phyloP scores from a whole-genome alignment of 1,140 invertebrate species.

The Musca vetustissima region DNA sequence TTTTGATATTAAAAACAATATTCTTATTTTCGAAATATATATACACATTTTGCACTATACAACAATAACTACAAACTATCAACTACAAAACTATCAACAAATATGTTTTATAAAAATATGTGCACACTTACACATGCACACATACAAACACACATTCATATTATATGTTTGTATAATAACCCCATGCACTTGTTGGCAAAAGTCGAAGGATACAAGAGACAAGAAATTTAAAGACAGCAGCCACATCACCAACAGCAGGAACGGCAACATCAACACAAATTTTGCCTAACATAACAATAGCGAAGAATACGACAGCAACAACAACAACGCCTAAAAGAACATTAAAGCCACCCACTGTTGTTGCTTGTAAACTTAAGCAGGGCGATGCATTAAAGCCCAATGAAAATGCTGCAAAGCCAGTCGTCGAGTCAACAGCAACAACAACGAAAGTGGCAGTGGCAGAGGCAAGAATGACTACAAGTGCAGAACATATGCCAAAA shows the following conservation, averaged over 20 bases:
- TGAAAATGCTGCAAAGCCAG: slow-evolving; percentile 19
- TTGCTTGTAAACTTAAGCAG: slow-evolving; percentile 3
- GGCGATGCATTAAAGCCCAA: slow-evolving; percentile 16
- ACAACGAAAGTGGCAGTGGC: too few species aligned
- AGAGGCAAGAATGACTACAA: not conserved
- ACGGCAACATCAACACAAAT: slow-evolving; percentile 14
- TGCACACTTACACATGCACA: slow-evolving; percentile 5
- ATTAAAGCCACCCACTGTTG: not conserved
- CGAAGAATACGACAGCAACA: not conserved
- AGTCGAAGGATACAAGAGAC: slow-evolving; percentile 4
- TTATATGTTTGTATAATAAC: too few species aligned
- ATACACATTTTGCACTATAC: too few species aligned
- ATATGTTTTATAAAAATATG: not conserved
- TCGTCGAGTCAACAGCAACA: not conserved
- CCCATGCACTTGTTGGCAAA: not conserved
- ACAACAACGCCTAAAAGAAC: not conserved
- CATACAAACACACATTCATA: not conserved
- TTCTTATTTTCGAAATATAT: too few species aligned
- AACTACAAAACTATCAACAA: too few species aligned
- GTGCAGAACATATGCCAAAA: slow-evolving; percentile 4
- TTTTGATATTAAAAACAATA: too few species aligned
- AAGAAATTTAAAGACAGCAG: slow-evolving; percentile 1
- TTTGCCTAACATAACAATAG: not conserved
- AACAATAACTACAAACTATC: too few species aligned
- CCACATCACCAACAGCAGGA: slow-evolving; percentile 17